Evolutionary conservation across 1,140 invertebrate species (phyloP), one percentile per base, ranked within the genome.

Genomic region (Dryas iulia): DNA sequence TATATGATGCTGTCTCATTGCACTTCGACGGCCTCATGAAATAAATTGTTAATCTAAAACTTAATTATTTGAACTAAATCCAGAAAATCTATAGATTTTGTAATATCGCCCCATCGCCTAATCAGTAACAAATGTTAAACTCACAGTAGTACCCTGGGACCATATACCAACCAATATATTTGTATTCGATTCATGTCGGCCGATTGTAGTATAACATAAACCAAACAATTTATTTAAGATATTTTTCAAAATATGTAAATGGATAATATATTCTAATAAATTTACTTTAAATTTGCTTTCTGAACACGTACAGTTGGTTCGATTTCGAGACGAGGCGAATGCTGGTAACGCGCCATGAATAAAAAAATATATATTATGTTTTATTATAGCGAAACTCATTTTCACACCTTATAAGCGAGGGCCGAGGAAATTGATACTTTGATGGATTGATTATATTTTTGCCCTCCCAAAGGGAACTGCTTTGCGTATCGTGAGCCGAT

Each of bases 351-450:
- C 65, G 74, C 72, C 39, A 79, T 82, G 83, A 85, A 85, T 85
- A 82, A 82, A 82, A 69, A 81, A 79, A 77, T n/a, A 57, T 63
- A 63, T 64, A 60, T 78, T 61, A 71, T 63, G 30, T 73, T 73
- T 56, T 71, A 67, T 68, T 60, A 67, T 52, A 74, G 66, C 31
- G 33, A 71, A 71, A 59, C 69, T 75, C 70, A 74, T 75, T 76
- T 78, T 74, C 79, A 68, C 79, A 78, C 76, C 77, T 79, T 74
- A 75, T 73, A 75, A 74, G 65, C 33, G 67, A 64, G 57, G 72
- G 72, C 71, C 47, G 59, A 63, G 69, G 58, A 77, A 81, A 81
- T 81, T 83, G 76, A 83, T 79, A 79, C 73, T 77, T 79, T 78
- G 81, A 81, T 74, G 66, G 71, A 78, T 79, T 74, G 74, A 69